phyloP scores from a whole-genome alignment of 2,888 invertebrate genomes.

The Euproctis similis region DNA sequence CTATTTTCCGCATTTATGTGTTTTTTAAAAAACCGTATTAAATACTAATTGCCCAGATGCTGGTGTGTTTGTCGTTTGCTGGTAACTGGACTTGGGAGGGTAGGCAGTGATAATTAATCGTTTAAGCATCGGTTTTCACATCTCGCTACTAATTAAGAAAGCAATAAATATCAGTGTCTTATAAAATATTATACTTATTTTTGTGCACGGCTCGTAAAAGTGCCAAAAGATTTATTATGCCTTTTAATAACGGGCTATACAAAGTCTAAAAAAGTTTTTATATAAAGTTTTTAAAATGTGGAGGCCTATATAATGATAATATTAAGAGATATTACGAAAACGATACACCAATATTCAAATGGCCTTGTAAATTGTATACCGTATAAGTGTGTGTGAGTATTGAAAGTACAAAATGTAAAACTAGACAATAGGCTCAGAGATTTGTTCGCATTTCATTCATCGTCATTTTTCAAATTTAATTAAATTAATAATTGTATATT shows the following conservation, averaged over 20 bases:
- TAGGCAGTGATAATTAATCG: no score
- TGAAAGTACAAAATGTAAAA: constrained; percentile 61
- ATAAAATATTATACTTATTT: no score
- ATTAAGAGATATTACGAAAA: constrained; percentile 14
- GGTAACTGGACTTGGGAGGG: no score
- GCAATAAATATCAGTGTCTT: constrained; percentile 26
- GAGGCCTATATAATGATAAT: constrained; percentile 19
- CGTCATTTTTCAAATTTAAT: not conserved
- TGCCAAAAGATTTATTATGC: constrained; percentile 20
- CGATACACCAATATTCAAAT: constrained; percentile 25
- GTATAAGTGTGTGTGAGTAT: constrained; percentile 55
- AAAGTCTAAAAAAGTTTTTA: constrained; percentile 3
- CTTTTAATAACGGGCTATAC: constrained; percentile 12
- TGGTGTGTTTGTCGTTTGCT: no score
- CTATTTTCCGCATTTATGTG: no score
- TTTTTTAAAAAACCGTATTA: no score
- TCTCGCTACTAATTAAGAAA: no score
- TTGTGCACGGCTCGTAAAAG: constrained; percentile 15
- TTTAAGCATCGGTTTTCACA: no score
- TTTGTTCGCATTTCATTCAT: constrained; percentile 23
- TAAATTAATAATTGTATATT: constrained; percentile 1
- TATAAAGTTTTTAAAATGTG: constrained; percentile 12
- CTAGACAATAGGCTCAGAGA: no score
- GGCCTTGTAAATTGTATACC: constrained; percentile 27
- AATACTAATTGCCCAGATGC: no score